A percentile compares a stretch with the other conserved stretches of the same genome.
These are phyloP conservation scores for Cryptus armator DNA, from an alignment of 2,888 invertebrate genomes.

Conservation along the genomic window DNA sequence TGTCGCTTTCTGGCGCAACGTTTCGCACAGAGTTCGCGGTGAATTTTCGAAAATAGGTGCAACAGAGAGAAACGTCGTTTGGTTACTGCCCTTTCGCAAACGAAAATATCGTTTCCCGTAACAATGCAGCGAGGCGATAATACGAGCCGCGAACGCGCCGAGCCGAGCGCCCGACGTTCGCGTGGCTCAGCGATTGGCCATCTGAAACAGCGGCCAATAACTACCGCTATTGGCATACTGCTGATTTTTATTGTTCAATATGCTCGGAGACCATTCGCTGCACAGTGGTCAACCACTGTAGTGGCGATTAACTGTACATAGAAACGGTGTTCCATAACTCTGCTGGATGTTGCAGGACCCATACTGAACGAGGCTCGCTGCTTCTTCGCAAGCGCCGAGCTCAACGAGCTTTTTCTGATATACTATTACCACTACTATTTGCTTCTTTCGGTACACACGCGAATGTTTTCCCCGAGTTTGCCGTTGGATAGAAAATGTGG, in stretches of 20 bases:
- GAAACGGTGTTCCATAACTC: slow-evolving; percentile 39
- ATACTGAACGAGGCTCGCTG: slow-evolving; percentile 25
- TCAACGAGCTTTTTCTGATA: slow-evolving; percentile 47
- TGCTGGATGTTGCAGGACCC: slow-evolving; percentile 24
- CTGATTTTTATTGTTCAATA: background rate
- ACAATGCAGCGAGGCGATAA: slow-evolving; percentile 68
- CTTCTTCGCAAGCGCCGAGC: slow-evolving; percentile 40
- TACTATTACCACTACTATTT: slow-evolving; percentile 15
- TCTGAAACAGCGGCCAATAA: background rate
- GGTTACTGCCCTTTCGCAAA: slow-evolving; percentile 42
- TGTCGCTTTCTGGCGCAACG: slow-evolving; percentile 38
- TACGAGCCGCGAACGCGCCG: slow-evolving; percentile 46
- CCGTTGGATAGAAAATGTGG: slow-evolving; percentile 38
- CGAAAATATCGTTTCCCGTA: slow-evolving; percentile 66
- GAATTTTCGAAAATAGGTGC: slow-evolving; percentile 5
- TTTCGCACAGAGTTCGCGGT: slow-evolving; percentile 37
- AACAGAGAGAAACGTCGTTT: slow-evolving; percentile 63
- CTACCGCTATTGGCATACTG: background rate
- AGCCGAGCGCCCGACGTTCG: background rate
- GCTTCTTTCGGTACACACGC: background rate
- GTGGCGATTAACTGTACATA: background rate
- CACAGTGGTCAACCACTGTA: slow-evolving; percentile 6
- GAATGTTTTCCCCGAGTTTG: background rate
- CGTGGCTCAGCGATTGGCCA: background rate
- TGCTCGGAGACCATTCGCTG: background rate